phyloP scores from a whole-genome alignment of 2,113 vertebrate genomes.

The Callospermophilus lateralis region DNA sequence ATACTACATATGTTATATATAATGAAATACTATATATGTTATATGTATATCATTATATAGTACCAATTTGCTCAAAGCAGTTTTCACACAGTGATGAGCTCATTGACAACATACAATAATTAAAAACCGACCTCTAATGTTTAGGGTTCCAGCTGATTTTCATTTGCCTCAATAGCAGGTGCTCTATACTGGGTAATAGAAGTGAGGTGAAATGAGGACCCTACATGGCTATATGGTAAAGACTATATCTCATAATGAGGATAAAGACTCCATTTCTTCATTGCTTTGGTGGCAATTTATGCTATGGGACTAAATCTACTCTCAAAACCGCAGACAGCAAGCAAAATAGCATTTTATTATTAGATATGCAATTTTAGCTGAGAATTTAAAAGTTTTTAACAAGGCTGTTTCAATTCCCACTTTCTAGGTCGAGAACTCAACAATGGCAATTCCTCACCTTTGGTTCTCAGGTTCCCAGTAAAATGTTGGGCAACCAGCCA shows the following conservation, averaged over 20 bases:
- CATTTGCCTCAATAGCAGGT: slow-evolving; percentile 4
- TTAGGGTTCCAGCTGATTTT: background rate
- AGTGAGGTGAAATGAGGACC: rapidly evolving
- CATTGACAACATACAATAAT: background rate
- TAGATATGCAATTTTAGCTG: background rate
- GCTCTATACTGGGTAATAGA: background rate
- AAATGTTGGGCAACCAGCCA: background rate
- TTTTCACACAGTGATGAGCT: background rate
- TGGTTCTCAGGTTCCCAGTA: background rate
- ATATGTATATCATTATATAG: background rate
- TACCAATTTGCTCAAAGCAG: background rate
- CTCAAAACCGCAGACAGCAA: background rate
- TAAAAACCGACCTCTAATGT: background rate
- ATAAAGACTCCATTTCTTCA: background rate
- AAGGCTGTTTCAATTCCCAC: background rate
- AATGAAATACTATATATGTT: no score
- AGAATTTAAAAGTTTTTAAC: slow-evolving; percentile 26
- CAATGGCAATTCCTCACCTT: background rate
- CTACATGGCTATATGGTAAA: background rate
- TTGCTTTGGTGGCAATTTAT: background rate
- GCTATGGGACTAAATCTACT: background rate
- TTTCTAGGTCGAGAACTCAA: background rate
- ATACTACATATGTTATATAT: no score
- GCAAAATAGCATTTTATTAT: slow-evolving; percentile 43
- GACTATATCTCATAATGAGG: background rate